A percentile compares a stretch with the other conserved stretches of the same genome.
These are phyloP conservation scores for Caenorhabditis plicata DNA, from an alignment of 2,888 invertebrate genomes.

Conservation along the genomic window DNA sequence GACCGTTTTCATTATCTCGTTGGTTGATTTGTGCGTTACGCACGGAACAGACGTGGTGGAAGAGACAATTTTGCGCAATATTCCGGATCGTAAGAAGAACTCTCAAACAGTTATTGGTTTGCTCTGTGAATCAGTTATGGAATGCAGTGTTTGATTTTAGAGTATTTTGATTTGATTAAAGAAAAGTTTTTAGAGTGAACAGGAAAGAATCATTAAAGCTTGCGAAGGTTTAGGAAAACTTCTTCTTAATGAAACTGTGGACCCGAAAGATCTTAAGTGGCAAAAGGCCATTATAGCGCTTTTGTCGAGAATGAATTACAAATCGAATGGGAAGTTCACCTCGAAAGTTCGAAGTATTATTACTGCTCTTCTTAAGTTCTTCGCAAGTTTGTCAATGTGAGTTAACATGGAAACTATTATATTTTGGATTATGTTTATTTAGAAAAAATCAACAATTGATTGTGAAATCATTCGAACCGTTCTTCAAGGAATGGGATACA, in stretches of 20 bases:
- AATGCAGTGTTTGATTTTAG: no score
- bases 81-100: no score
- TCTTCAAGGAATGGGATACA: slow-evolving; percentile 12
- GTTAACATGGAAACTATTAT: background rate
- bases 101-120: no score
- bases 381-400: slow-evolving; percentile 9
- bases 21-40: slow-evolving; percentile 2
- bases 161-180: no score
- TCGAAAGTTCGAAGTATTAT: slow-evolving; percentile 13
- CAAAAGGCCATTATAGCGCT: slow-evolving; percentile 3
- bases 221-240: slow-evolving; percentile 9
- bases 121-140: no score
- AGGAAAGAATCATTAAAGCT: no score
- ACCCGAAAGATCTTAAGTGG: slow-evolving; percentile 1
- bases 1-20: background rate
- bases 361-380: slow-evolving; percentile 10
- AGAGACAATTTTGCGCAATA: background rate
- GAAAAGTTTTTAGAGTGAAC: no score
- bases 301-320: slow-evolving; percentile 8
- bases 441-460: slow-evolving; percentile 13
- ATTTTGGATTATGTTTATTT: background rate
- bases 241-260: slow-evolving; percentile 4
- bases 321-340: background rate
- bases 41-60: slow-evolving; percentile 1
- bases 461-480: slow-evolving; percentile 6